Percentiles rank a stretch among this genome's conserved stretches.
phyloP scores from a whole-genome alignment of 2,888 invertebrate genomes.

The Patella ulyssiponensis region DNA sequence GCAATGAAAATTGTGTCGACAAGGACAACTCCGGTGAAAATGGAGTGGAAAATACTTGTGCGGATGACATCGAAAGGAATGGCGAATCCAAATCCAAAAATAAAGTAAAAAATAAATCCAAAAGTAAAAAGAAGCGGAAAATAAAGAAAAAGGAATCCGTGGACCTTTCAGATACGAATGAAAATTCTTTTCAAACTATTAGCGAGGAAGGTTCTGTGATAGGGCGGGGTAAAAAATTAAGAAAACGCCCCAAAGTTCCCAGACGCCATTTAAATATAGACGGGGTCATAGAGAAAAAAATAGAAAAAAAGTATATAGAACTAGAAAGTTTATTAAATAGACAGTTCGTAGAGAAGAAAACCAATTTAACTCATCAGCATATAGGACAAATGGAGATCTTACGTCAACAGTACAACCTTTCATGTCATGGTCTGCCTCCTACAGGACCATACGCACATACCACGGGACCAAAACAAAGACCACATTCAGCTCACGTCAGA shows the following conservation, averaged over 20 bases:
- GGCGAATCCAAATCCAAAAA: background rate
- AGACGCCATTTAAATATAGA: conserved; percentile 46
- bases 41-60: background rate
- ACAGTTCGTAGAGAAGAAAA: conserved; percentile 45
- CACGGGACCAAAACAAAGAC: background rate
- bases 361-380: conserved; percentile 46
- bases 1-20: too few relatives aligned
- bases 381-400: conserved; percentile 53
- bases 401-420: conserved; percentile 47
- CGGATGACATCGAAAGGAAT: background rate
- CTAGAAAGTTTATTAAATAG: conserved; percentile 51
- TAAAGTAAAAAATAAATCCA: background rate
- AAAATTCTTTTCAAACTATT: conserved; percentile 15
- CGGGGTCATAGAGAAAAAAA: conserved; percentile 47
- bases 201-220: conserved; percentile 31
- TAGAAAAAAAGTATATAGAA: conserved; percentile 58
- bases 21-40: too few relatives aligned
- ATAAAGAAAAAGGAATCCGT: background rate
- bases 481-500: background rate
- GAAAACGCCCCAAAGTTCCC: conserved; percentile 27
- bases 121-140: background rate
- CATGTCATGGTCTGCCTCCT: conserved; percentile 49
- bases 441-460: conserved; percentile 29
- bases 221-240: conserved; percentile 22
- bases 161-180: conserved; percentile 10